These are phyloP conservation scores for Marasmarcha lunaedactyla DNA, from an alignment of 2,888 invertebrate genomes.

Conservation along the genomic window DNA sequence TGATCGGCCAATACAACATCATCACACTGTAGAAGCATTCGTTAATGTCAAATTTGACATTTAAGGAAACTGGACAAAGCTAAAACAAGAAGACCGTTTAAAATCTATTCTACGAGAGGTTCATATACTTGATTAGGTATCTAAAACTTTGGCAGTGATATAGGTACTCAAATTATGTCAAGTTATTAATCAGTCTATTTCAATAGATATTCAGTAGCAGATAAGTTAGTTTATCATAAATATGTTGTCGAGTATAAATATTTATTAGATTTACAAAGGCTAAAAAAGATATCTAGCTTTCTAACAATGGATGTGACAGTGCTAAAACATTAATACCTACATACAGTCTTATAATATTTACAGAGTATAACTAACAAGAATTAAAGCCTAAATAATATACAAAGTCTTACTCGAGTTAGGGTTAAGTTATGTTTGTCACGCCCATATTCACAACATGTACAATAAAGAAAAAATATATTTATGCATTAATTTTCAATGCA, in stretches of 20 bases:
- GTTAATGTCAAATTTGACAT: too few species aligned
- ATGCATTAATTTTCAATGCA: constrained; percentile 3
- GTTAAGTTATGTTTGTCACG: background rate
- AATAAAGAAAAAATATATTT: constrained; percentile 3
- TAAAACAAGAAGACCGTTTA: too few species aligned
- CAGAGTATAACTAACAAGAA: constrained; percentile 13
- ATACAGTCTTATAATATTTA: constrained; percentile 54
- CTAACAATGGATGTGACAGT: constrained; percentile 25
- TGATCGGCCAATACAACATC: too few species aligned
- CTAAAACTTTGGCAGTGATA: constrained; percentile 60
- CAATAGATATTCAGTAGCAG: background rate
- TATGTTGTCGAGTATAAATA: constrained; percentile 11
- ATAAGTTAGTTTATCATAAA: too few species aligned
- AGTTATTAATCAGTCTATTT: constrained; percentile 38
- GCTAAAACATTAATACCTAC: constrained; percentile 16
- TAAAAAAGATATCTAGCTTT: constrained; percentile 62
- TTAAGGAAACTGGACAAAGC: too few species aligned
- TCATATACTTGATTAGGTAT: constrained; percentile 9
- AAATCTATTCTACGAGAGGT: too few species aligned
- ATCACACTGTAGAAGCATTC: background rate
- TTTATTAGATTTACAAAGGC: constrained; percentile 25
- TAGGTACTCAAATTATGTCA: constrained; percentile 35
- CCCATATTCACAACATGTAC: constrained; percentile 1
- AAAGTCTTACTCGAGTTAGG: background rate
- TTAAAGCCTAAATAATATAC: background rate